Evolutionary conservation across 2,888 invertebrate species (phyloP), one percentile per base, ranked within the genome.

Genomic region (Acleris emargana): DNA sequence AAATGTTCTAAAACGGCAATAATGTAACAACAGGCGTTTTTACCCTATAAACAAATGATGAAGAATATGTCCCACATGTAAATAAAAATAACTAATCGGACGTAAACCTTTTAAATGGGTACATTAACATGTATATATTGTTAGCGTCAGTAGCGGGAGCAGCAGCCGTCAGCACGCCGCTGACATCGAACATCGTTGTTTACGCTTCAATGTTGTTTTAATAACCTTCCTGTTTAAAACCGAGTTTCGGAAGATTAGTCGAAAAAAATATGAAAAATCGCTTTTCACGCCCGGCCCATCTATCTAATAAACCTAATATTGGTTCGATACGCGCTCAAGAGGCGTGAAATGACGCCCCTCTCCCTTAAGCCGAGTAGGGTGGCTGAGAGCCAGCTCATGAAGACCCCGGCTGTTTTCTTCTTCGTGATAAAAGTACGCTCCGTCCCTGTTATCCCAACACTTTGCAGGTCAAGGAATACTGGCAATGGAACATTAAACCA

Each of bases 221-320:
- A 64, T 53, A 64, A 62, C 61, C 47, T 61, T 32, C 47, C 47
- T 49, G 63, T 58, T 67, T 60, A 55, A 53, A 68, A 64, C 58
- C 51, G 55, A 17, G 60, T 25, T 18, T 51, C 57, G 43, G 60
- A 61, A 64, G 58, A 62, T 62, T 67, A 64, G 70, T 78, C 75
- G 73, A 74, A 74, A 74, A 73, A 82, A 84, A 84, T 9, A 86
- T 82, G 81, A 86, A 85, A 88, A 87, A 87, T 86, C 80, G 82
- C 77, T 82, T 83, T 84, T 83, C 84, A 79, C 80, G 81, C 80
- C 80, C 80, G 80, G 79, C 80, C 84, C 83, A 86, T 89, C 88
- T 87, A 88, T 89, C 88, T 91, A 90, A 91, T 91, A 91, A 90
- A 89, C 87, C 87, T 88, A 89, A 90, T 91, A 89, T 88, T 91